Conservation (phyloP, 37 sponge, comb jelly and placozoan genomes). For the Hexactinellida sp. region DNA sequence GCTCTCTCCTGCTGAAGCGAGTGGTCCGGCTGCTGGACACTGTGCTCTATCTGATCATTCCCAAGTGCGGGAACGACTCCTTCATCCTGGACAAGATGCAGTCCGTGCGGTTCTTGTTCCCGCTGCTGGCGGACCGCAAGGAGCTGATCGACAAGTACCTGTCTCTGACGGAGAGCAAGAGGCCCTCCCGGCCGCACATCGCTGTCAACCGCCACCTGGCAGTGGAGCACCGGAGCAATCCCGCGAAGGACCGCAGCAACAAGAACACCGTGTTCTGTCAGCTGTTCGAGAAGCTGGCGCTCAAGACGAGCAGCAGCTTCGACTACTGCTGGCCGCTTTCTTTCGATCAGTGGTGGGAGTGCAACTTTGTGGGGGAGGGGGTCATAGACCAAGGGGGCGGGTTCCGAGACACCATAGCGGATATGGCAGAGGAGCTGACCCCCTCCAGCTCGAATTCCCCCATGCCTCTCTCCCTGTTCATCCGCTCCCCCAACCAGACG, state of each 20-base stretch:
- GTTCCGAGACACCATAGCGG: conserved; percentile 68
- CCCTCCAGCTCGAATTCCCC: conserved; percentile 36
- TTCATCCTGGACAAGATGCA: conserved; percentile 13
- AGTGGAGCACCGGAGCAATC: conserved; percentile 45
- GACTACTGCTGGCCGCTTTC: conserved; percentile 60
- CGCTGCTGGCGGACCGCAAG: conserved; percentile 36
- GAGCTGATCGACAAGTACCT: conserved; percentile 41
- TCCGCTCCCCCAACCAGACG: conserved; percentile 76
- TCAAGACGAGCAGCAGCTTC: conserved; percentile 34
- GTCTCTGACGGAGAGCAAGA: conserved; percentile 21
- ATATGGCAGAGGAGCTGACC: conserved; percentile 81
- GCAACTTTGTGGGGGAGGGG: conserved; percentile 68
- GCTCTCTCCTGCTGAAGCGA: conserved; percentile 39
- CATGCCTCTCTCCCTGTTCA: conserved; percentile 63
- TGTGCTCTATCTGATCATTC: conserved; percentile 48
- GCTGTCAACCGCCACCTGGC: conserved; percentile 67
- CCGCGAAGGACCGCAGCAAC: conserved; percentile 45
- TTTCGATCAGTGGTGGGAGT: conserved; percentile 86
- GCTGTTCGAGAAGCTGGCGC: conserved; percentile 39
- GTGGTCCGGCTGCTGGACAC: conserved; percentile 37
- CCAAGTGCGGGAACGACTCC: conserved; percentile 26
- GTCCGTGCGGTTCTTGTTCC: conserved; percentile 57
- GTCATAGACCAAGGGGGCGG: conserved; percentile 93
- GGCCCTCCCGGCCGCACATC: conserved; percentile 33
- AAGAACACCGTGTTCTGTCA: conserved; percentile 61